These are phyloP conservation scores for Chamaedrilus cognettii DNA, from an alignment of 2,888 invertebrate genomes.

Conservation along the genomic window DNA sequence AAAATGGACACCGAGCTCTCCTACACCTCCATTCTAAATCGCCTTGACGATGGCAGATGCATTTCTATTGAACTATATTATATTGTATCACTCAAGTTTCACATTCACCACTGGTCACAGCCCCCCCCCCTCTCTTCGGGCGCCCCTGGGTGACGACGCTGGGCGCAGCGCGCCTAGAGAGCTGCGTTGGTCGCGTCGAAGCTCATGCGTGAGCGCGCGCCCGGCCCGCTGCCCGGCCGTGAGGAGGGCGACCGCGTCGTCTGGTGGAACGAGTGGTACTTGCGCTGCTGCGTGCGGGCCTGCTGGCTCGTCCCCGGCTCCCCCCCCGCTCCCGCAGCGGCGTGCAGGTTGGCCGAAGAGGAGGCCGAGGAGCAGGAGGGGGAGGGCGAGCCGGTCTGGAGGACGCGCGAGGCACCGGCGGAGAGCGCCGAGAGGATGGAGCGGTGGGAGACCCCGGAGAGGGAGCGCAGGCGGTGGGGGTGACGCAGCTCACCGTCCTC, in stretches of 20 bases:
- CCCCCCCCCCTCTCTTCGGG: no score
- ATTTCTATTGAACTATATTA: no score
- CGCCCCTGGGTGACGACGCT: no score
- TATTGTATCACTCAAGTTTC: no score
- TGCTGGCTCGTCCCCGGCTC: background rate
- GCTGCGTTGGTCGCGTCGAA: slow-evolving; percentile 4
- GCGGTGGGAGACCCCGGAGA: slow-evolving; percentile 33
- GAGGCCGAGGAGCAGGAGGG: slow-evolving; percentile 2
- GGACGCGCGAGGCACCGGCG: slow-evolving; percentile 17
- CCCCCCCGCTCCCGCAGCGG: background rate
- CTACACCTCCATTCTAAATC: no score
- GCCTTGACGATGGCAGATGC: no score
- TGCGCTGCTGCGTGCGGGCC: background rate
- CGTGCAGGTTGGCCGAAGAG: background rate
- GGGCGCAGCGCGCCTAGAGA: no score
- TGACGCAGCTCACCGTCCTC: slow-evolving; percentile 33
- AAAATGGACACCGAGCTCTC: no score
- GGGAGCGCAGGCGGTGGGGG: slow-evolving; percentile 28
- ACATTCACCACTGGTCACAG: no score
- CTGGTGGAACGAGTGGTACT: slow-evolving; percentile 6
- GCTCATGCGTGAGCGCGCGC: background rate
- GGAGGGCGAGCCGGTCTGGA: slow-evolving; percentile 27
- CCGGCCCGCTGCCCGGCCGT: background rate
- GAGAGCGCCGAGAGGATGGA: slow-evolving; percentile 30
- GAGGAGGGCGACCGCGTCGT: slow-evolving; percentile 1